A percentile compares a stretch with the other conserved stretches of the same genome.
Conservation (phyloP, 2,888 invertebrate genomes). For the Conus canariensis region DNA sequence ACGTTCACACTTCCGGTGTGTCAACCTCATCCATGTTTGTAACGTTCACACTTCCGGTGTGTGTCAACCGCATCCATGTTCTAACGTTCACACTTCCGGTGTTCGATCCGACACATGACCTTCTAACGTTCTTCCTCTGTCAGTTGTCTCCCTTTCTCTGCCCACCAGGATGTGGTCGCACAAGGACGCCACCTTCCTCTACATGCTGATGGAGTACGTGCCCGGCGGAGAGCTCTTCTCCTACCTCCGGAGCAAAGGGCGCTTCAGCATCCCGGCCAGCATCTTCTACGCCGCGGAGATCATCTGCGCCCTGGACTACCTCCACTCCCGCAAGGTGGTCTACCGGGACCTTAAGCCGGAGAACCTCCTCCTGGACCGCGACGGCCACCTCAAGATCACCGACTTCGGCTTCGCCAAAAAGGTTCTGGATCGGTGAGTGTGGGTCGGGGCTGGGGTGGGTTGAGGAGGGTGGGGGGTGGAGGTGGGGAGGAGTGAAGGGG, state of each 20-base stretch:
- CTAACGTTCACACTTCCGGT: no score
- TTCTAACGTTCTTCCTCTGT: not conserved
- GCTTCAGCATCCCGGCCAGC: conserved; percentile 87
- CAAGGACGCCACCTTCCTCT: conserved; percentile 93
- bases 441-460: not conserved
- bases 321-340: conserved; percentile 86
- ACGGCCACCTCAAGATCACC: conserved; percentile 97
- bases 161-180: conserved; percentile 81
- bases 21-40: no score
- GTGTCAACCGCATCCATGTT: no score
- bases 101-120: no score
- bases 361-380: conserved; percentile 93
- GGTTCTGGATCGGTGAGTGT: conserved; percentile 41
- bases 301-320: conserved; percentile 94
- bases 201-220: conserved; percentile 98
- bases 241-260: conserved; percentile 93
- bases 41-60: no score
- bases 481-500: no score
- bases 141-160: not conserved
- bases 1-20: no score
- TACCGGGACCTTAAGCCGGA: conserved; percentile 82
- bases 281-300: conserved; percentile 98
- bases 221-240: conserved; percentile 97
- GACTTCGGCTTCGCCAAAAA: conserved; percentile 99
- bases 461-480: not conserved